Evolutionary conservation across 1,140 invertebrate species (phyloP), one percentile per base, ranked within the genome.

Genomic region (Atta texana): DNA sequence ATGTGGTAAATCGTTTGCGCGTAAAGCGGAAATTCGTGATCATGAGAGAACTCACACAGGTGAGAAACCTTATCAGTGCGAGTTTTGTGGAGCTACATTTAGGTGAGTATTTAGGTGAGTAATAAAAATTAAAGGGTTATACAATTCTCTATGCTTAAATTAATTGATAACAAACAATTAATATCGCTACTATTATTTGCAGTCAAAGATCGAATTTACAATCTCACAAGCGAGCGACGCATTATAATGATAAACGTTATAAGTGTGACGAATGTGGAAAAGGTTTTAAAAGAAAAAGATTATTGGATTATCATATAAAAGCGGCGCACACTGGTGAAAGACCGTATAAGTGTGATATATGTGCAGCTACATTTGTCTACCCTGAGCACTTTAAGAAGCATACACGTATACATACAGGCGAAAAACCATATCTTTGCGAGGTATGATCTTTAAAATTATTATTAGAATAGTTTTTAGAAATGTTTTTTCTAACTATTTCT

Each of bases 381-480:
- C 97, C 97, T 0, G 97, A 98, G 91, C 97, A 98, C 92, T 97
- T 97, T 91, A 98, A 98, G 93, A 98, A 98, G 87, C 98, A 98
- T 90, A 94, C 97, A 87, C 95, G 97, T 0, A 98, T 97, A 92
- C 98, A 98, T 92, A 97, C 96, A 8, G 97, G 97, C 0, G 97
- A 97, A 87, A 98, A 98, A 89, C 97, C 97, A 0, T 98, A 96
- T 89, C 92, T 96, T 2, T 98, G 98, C 88, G 97, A 98, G 95
- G 97, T 97, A 92, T 2, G 34, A 57, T 1, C 3, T 57, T 21
- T 86, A 71, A 51, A 84, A 85, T 87, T 85, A 55, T 78, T 8
- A 55, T 68, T 74, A 24, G 16, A 75, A 68, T 12, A 78, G 8
- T 44, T 44, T 14, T 34, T 34, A 34, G 31, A 34, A 34, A 34